phyloP scores from a whole-genome alignment of 2,888 invertebrate genomes.

The Calephelis perditalis region DNA sequence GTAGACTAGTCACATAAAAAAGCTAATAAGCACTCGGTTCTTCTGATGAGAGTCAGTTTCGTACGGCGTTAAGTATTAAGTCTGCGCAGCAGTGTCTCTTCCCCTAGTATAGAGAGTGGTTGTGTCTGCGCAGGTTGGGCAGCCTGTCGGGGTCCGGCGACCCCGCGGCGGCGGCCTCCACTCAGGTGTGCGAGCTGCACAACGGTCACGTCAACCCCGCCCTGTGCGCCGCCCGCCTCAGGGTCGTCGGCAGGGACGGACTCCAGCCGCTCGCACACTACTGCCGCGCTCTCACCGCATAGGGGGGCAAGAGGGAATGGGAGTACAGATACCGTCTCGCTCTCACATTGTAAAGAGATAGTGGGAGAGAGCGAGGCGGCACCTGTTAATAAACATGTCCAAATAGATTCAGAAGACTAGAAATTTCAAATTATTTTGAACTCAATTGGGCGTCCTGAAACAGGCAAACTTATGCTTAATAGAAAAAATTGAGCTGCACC shows the following conservation, averaged over 20 bases:
- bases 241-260: constrained; percentile 35
- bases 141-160: constrained; percentile 76
- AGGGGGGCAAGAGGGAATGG: constrained; percentile 9
- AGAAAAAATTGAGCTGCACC: no score
- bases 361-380: no score
- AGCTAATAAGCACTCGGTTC: no score
- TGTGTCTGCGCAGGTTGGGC: constrained; percentile 64
- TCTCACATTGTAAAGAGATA: background rate
- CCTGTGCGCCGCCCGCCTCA: constrained; percentile 29
- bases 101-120: constrained; percentile 76
- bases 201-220: constrained; percentile 75
- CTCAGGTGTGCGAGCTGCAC: constrained; percentile 79
- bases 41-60: no score
- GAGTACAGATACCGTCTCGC: background rate
- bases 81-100: no score
- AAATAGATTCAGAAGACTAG: no score
- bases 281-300: constrained; percentile 29
- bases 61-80: no score
- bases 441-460: no score
- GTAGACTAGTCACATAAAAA: no score
- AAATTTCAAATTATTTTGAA: no score
- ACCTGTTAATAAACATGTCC: no score
- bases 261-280: constrained; percentile 32
- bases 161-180: constrained; percentile 80
- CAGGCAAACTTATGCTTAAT: no score